phyloP scores from a whole-genome alignment of 1,140 invertebrate species.

The Sesamia nonagrioides region DNA sequence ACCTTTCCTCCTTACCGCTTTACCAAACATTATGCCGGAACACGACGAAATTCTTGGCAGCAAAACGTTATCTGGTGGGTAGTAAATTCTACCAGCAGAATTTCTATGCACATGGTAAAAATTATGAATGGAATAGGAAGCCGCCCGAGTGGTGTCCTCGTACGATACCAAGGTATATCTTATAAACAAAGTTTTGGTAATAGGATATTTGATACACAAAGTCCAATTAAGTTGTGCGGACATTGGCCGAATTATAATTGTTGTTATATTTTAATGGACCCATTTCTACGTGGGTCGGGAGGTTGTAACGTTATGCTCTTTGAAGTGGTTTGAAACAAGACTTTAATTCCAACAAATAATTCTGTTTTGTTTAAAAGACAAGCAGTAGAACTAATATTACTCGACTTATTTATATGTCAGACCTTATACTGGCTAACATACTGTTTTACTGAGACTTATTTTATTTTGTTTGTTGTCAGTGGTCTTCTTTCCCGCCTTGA shows the following conservation, averaged over 20 bases:
- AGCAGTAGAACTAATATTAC: not conserved
- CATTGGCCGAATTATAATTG: not conserved
- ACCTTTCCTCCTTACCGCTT: no score
- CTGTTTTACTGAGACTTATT: not conserved
- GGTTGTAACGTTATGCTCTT: not conserved
- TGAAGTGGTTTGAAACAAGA: not conserved
- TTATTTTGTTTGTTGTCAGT: no score
- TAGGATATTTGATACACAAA: no score
- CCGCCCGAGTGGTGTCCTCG: no score
- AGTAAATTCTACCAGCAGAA: no score
- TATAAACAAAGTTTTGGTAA: not conserved
- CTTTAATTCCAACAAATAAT: not conserved
- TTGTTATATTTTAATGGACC: not conserved
- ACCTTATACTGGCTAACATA: not conserved
- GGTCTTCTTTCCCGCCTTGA: no score
- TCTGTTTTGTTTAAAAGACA: not conserved
- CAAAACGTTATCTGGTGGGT: no score
- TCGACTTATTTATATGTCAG: not conserved
- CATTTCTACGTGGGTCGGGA: not conserved
- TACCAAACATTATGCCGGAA: no score
- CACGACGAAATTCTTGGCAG: no score
- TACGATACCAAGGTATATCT: no score
- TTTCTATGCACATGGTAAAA: no score
- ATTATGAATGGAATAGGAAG: no score
- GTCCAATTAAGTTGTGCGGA: not conserved